A percentile compares a stretch with the other conserved stretches of the same genome.
Conservation (phyloP, 2,797 vertebrate genomes). For the Semotilus atromaculatus region DNA sequence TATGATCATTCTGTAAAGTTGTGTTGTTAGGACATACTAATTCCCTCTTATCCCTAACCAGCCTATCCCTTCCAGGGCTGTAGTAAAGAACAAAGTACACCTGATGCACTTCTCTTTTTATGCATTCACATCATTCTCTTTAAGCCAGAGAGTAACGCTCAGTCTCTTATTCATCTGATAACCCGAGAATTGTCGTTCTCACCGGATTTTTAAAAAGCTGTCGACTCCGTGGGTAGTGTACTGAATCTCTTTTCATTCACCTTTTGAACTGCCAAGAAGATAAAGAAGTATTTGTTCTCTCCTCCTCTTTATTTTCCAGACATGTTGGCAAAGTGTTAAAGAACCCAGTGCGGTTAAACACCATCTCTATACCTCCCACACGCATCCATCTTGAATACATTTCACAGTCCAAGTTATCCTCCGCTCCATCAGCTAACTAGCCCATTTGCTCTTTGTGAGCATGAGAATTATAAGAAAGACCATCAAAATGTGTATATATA, state of each 20-base stretch:
- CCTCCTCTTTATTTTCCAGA: constrained; percentile 46
- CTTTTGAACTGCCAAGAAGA: constrained; percentile 43
- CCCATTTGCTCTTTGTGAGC: neutral
- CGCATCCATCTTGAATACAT: constrained; percentile 34
- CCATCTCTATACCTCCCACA: constrained; percentile 26
- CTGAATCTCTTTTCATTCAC: constrained; percentile 48
- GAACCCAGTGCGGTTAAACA: constrained; percentile 27
- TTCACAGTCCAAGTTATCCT: constrained; percentile 22
- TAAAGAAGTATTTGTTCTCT: constrained; percentile 48
- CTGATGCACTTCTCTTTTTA: constrained; percentile 17
- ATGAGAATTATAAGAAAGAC: constrained; percentile 29
- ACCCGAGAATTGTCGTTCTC: constrained; percentile 18
- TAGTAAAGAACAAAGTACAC: constrained; percentile 13
- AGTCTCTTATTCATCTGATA: constrained; percentile 45
- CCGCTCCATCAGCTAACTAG: constrained; percentile 7
- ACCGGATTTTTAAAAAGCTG: constrained; percentile 39
- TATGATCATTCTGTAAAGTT: neutral
- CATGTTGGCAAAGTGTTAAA: constrained; percentile 45
- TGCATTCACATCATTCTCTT: constrained; percentile 24
- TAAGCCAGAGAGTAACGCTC: constrained; percentile 17
- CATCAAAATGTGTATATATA: constrained; percentile 79
- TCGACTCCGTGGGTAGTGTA: constrained; percentile 43
- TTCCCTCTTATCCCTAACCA: neutral
- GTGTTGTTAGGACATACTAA: neutral
- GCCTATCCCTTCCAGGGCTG: neutral